Evolutionary conservation across 2,797 vertebrate genomes (phyloP), one percentile per base, ranked within the genome.

Genomic region (Pangasius sanitwongsei): DNA sequence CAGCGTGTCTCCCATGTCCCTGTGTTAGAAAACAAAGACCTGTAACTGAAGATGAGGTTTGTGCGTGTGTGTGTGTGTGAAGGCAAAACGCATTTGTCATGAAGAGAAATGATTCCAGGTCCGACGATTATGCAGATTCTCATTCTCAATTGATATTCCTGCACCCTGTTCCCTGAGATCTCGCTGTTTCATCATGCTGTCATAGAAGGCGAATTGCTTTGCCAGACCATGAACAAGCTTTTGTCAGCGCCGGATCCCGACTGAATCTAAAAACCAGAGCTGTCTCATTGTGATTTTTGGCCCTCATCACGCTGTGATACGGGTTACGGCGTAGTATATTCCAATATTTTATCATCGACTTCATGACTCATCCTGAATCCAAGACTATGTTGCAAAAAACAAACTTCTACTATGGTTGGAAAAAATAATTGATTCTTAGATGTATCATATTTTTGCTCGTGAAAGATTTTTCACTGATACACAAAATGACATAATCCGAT

Each of bases 61-160:
- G 69, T 44, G 72, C 53, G 59, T 59, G 44, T 84, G 25, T 59
- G 85, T 61, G 75, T 37, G 75, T 31, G 50, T 37, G 41, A 4
- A 87, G 67, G 69, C 70, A 61, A 72, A 84, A 80, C 67, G 50
- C 88, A 86, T 91, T 91, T 90, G 86, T 92, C 89, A 80, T 44
- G 86, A 92, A 87, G 90, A 92, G 89, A 82, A 88, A 91, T 89
- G 85, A 88, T 86, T 86, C 88, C 6, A 59, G 65, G 87, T 84
- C 75, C 61, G 72, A 88, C 69, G 77, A 92, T 91, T 91, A 91
- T 91, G 88, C 85, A 83, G 90, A 88, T 90, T 44, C 44, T 44
- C 87, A 87, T 89, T 55, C 87, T 86, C 85, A 74, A 89, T 92
- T 91, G 88, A 88, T 90, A 91, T 92, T 92, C 88, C 88, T 90